A percentile compares a stretch with the other conserved stretches of the same genome.
Conservation (phyloP, 2,113 vertebrate species). For the Apodemus sylvaticus region DNA sequence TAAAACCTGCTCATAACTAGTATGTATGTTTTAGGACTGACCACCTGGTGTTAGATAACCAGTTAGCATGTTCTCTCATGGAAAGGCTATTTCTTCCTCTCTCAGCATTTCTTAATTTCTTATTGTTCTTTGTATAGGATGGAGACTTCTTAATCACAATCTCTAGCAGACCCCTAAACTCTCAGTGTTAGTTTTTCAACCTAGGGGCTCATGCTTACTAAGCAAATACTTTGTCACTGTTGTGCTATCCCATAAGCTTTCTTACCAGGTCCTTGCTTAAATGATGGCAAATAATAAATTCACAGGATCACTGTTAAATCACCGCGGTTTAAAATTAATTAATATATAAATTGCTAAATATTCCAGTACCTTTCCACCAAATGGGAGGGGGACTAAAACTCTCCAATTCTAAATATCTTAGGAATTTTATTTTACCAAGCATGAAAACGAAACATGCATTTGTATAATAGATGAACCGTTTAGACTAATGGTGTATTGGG, state of each 20-base stretch:
- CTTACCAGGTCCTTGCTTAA: neutral
- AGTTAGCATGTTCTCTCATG: neutral
- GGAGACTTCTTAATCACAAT: neutral
- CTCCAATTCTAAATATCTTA: neutral
- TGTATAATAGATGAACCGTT: slow-evolving; percentile 55
- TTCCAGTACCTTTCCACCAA: neutral
- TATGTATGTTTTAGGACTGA: neutral
- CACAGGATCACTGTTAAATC: neutral
- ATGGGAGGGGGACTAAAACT: neutral
- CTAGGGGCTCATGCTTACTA: neutral
- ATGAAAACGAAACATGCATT: neutral
- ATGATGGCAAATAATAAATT: neutral
- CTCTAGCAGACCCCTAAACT: neutral
- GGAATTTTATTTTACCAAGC: slow-evolving; percentile 11
- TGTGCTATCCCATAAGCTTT: neutral
- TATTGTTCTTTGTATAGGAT: neutral
- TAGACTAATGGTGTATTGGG: neutral
- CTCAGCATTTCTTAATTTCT: neutral
- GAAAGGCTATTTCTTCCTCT: neutral
- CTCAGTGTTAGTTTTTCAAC: too few relatives aligned
- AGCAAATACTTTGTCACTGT: neutral
- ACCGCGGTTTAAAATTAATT: slow-evolving; percentile 19
- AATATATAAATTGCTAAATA: neutral
- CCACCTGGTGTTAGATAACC: neutral
- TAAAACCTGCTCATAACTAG: neutral